Evolutionary conservation across 2,113 vertebrate genomes (phyloP).

Genomic region (Orientallactaga bullata): DNA sequence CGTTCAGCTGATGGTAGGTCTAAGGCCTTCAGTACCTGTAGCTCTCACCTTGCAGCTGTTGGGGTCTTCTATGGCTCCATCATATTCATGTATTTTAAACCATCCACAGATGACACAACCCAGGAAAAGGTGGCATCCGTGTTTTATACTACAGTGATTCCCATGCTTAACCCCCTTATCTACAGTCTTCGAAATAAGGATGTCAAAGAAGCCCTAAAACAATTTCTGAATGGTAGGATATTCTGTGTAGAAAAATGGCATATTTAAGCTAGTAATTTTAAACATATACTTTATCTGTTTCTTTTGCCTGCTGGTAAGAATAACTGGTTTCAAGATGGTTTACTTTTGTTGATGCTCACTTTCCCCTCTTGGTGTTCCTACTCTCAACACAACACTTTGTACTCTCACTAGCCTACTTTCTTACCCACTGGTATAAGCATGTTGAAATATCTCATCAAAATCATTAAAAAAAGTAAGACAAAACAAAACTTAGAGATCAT

Average conservation of each 20-base stretch:
- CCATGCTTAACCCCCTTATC: constrained; percentile 77
- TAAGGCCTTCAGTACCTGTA: constrained; percentile 76
- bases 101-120: constrained; percentile 41
- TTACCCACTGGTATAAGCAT: neutral
- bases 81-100: constrained; percentile 71
- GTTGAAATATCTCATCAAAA: neutral
- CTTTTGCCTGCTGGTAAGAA: neutral
- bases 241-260: neutral
- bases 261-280: neutral
- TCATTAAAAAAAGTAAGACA: neutral
- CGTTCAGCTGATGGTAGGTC: constrained; percentile 53
- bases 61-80: constrained; percentile 77
- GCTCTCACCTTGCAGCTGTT: constrained; percentile 75
- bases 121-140: constrained; percentile 78
- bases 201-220: constrained; percentile 74
- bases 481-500: neutral
- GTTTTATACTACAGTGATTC: constrained; percentile 77
- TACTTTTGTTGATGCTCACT: neutral
- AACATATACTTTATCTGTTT: neutral
- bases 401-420: neutral
- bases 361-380: neutral
- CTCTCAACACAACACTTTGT: neutral
- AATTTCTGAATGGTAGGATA: neutral
- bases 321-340: neutral
- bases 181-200: constrained; percentile 80